These are phyloP conservation scores for Synergus itoensis DNA, from an alignment of 2,888 invertebrate species.

Conservation along the genomic window DNA sequence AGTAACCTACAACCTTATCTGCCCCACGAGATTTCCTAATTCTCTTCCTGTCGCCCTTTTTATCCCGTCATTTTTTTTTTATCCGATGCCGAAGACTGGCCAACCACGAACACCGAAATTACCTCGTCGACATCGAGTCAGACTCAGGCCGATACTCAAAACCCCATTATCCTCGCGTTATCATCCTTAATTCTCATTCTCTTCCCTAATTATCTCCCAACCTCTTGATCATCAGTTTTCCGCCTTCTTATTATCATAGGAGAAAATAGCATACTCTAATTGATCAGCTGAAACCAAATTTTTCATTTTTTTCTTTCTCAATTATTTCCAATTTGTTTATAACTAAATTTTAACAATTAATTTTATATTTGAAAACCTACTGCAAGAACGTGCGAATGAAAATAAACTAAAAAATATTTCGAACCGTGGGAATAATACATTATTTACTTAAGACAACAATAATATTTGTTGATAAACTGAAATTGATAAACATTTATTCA, in stretches of 20 bases:
- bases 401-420: neutral
- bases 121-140: slow-evolving; percentile 66
- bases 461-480: neutral
- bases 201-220: slow-evolving; percentile 51
- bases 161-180: slow-evolving; percentile 67
- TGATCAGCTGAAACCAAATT: neutral
- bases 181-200: slow-evolving; percentile 67
- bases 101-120: slow-evolving; percentile 64
- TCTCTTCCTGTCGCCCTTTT: slow-evolving; percentile 42
- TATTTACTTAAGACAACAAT: neutral
- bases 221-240: slow-evolving; percentile 45
- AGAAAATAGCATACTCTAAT: neutral
- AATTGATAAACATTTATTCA: neutral
- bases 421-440: neutral
- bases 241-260: slow-evolving; percentile 28
- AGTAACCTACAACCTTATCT: slow-evolving; percentile 46
- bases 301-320: neutral
- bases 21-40: slow-evolving; percentile 56
- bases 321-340: neutral
- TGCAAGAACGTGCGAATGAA: no score
- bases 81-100: slow-evolving; percentile 50
- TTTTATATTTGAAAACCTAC: no score
- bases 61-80: slow-evolving; percentile 37
- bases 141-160: slow-evolving; percentile 65
- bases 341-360: neutral